Evolutionary conservation across 2,113 vertebrate genomes (phyloP), one percentile per base, ranked within the genome.

Genomic region (Platichthys flesus): DNA sequence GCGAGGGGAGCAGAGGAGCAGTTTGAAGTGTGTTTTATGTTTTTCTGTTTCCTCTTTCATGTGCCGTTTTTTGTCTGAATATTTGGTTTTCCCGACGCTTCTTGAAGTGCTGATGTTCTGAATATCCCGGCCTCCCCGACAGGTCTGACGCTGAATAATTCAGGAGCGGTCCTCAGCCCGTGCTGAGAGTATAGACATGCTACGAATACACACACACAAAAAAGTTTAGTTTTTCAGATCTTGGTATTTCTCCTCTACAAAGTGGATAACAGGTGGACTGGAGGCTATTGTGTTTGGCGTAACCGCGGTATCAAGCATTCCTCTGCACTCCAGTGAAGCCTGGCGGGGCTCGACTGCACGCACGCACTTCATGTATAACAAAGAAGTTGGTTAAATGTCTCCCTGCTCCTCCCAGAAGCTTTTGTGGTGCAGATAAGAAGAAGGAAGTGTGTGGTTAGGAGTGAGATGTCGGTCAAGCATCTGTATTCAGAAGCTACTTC

Each of bases 101-200:
- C 82, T 83, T 83, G 74, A 90, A 92, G 80, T 89, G 89, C 86
- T 90, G 87, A 90, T 85, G 71, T 89, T 67, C 86, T 70, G 88
- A 78, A 67, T 62, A 88, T 89, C 87, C 65, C 65, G n/a, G 79
- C 84, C 78, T 82, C 76, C 79, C 85, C 78, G 88, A 90, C 90
- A 85, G 86, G 88, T 88, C 80, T 76, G 76, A 86, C 69, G 24
- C 26, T 91, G 85, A 89, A 91, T 91, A 79, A 89, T 91, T 90
- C 87, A 90, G 28, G 12, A 65, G 72, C 52, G 69, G 76, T 86
- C 81, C 64, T 74, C 35, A 23, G 70, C 42, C 81, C 65, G 67
- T 67, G 64, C 76, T 61, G 62, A 85, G 71, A 70, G 74, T 40
- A 42, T 65, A 78, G 85, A 72, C 64, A 57, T 63, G 56, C 76